Base-by-base conservation (phyloP, 2,797 vertebrate species). In the Syngnathus rostellatus region DNA sequence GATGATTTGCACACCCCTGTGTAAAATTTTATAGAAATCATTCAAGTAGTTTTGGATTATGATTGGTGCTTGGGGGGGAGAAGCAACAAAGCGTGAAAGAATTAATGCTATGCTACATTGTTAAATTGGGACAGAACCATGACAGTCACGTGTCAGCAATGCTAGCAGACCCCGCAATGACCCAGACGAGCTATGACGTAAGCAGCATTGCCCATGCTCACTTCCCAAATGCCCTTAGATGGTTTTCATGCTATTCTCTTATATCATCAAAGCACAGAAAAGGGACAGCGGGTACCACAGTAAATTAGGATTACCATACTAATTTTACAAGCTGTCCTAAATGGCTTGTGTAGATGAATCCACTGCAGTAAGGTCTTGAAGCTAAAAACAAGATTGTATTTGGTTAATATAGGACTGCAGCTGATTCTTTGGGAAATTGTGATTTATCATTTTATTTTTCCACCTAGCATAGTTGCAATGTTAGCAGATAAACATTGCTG, bases 401-500 rank as follows among this genome's bases (percentile, higher is more conserved):
- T 4, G 31, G 31, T 45, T 45, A 45, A 10, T 5, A 12, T 23
- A 6, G 12, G 21, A 14, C 23, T 12, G 23, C 10, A 25, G 5
- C 5, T 3, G 12, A 17, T 58, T 58, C 17, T 57, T 6, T 31
- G 31, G 31, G 11, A 37, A 21, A 21, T 5, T 48, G 46, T 53
- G 54, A 6, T 6, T 57, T 31, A 31, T 31, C 54, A 16, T 25
- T 62, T 60, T 12, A 6, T 40, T 62, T 62, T 45, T 25, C 21
- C 21, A 45, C 41, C 10, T 45, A 45, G 23, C 9, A 51, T 43
- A 43, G 53, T 19, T 57, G 54, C 54, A 16, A 54, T 40, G 37
- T 64, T 14, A 38, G 43, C 38, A 17, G 64, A 21, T 40, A 46
- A 79, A 69, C 72, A 11, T 39, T 68, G 75, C 70, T 79, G 77